Percentiles rank a stretch among this genome's conserved stretches.
Conservation (phyloP, 2,888 invertebrate species). For the Emmelina monodactyla region DNA sequence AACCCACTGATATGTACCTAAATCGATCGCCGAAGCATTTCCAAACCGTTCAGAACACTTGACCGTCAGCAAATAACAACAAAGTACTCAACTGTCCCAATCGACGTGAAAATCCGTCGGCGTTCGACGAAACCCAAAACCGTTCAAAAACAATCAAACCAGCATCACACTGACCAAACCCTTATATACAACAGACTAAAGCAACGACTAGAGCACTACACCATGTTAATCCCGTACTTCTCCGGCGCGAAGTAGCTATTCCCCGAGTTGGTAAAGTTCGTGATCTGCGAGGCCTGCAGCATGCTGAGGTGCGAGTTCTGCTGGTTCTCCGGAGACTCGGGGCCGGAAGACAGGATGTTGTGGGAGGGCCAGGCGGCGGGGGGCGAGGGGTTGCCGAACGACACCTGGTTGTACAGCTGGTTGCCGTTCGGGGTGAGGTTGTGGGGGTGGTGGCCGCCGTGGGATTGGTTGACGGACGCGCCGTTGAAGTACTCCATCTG, state of each 20-base stretch:
- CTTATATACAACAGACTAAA: conserved; percentile 17
- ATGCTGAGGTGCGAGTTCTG: conserved; percentile 55
- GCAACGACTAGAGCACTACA: conserved; percentile 52
- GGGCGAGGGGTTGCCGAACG: conserved; percentile 57
- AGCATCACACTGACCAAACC: no score
- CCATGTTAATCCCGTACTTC: conserved; percentile 64
- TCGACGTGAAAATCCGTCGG: no score
- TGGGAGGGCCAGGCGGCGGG: conserved; percentile 54
- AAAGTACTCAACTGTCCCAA: no score
- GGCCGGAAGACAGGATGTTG: conserved; percentile 50
- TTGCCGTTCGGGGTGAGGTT: conserved; percentile 53
- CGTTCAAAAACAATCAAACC: no score
- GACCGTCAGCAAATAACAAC: no score
- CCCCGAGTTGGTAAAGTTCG: conserved; percentile 61
- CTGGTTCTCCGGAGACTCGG: conserved; percentile 55
- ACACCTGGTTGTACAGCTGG: conserved; percentile 60
- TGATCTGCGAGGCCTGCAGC: conserved; percentile 57
- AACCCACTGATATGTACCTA: no score
- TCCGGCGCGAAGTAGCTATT: conserved; percentile 61
- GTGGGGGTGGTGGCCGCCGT: conserved; percentile 50
- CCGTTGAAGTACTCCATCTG: conserved; percentile 66
- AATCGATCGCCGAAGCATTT: no score
- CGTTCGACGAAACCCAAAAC: no score
- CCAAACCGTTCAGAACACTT: no score
- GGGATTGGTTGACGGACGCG: conserved; percentile 49